These are phyloP conservation scores for Pterocles burchelli DNA, from an alignment of 2,113 vertebrate species.

Conservation along the genomic window DNA sequence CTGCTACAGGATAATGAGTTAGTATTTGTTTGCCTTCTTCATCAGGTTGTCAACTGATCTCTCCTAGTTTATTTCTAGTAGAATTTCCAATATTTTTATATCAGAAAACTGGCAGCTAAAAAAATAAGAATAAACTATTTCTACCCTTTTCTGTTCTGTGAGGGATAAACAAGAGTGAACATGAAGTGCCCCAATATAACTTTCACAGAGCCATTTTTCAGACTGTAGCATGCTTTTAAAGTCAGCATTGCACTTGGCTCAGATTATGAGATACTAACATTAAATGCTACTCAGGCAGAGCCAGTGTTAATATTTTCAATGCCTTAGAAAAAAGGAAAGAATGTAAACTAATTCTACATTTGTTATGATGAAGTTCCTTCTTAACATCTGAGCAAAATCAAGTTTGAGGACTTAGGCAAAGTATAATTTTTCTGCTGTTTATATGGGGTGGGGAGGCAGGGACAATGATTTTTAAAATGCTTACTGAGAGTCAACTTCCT, in stretches of 20 bases:
- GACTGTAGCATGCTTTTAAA: neutral
- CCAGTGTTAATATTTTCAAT: conserved; percentile 40
- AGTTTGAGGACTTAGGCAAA: neutral
- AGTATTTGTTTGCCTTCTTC: neutral
- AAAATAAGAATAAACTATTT: neutral
- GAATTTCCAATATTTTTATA: neutral
- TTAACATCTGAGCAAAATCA: conserved; percentile 34
- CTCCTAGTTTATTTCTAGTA: neutral
- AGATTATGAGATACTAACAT: neutral
- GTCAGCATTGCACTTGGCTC: neutral
- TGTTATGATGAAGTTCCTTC: conserved; percentile 11
- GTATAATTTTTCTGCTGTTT: conserved; percentile 38
- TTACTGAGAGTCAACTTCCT: conserved; percentile 18
- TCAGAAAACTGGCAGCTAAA: neutral
- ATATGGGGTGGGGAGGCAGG: neutral
- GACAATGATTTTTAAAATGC: conserved; percentile 28
- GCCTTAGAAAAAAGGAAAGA: neutral
- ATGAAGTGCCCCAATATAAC: neutral
- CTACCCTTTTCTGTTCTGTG: neutral
- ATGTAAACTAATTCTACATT: conserved; percentile 4
- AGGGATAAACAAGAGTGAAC: neutral
- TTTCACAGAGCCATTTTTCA: neutral
- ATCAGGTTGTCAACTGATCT: neutral
- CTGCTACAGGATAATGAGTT: neutral
- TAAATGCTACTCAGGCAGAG: neutral